Evolutionary conservation across 2,797 vertebrate species (phyloP).

Genomic region (Molossus molossus): DNA sequence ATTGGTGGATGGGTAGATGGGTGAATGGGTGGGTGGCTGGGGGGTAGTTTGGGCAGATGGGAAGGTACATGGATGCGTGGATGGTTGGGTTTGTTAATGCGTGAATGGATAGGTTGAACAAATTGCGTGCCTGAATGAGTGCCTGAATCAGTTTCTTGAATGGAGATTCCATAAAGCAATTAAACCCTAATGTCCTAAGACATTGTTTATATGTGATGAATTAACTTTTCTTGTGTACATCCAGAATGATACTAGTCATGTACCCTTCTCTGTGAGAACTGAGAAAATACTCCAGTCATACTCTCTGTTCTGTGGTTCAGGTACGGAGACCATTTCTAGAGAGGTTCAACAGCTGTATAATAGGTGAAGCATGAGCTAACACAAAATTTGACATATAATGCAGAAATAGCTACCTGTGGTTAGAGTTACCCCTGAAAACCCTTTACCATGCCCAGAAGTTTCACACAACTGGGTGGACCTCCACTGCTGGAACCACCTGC

Average conservation of each 20-base stretch:
- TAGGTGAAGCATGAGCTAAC: not conserved
- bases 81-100: not conserved
- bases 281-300: not conserved
- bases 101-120: not conserved
- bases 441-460: not conserved
- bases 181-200: not conserved
- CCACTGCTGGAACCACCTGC: not conserved
- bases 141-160: not conserved
- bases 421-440: not conserved
- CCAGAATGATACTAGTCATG: not conserved
- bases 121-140: not conserved
- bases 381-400: not conserved
- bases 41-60: too few relatives aligned
- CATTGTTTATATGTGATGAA: not conserved
- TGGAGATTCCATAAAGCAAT: not conserved
- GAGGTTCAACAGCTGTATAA: not conserved
- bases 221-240: not conserved
- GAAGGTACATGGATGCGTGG: too few relatives aligned
- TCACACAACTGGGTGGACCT: not conserved
- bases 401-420: not conserved
- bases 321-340: not conserved
- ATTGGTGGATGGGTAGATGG: not conserved
- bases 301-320: not conserved
- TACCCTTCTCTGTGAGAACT: not conserved
- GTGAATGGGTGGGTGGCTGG: not conserved